A percentile compares a stretch with the other conserved stretches of the same genome.
phyloP scores from a whole-genome alignment of 2,888 invertebrate genomes.

The Flexamia atlantica region DNA sequence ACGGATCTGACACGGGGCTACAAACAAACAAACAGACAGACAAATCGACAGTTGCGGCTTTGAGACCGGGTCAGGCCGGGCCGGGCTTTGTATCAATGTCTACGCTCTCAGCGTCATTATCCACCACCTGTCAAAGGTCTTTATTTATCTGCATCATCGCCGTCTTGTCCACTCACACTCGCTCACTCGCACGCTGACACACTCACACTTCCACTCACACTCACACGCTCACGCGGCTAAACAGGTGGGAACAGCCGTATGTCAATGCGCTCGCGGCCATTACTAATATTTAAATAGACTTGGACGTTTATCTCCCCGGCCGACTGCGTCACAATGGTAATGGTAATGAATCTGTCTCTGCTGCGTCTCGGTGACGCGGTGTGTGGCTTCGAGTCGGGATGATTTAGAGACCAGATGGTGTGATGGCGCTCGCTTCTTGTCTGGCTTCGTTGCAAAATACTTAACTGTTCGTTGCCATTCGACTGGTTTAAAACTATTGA shows the following conservation, averaged over 20 bases:
- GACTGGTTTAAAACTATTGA: too few species aligned
- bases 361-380: neutral
- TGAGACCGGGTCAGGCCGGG: slow-evolving; percentile 1
- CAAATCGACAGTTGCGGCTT: neutral
- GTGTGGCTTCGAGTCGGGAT: neutral
- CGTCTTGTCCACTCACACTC: neutral
- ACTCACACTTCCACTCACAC: neutral
- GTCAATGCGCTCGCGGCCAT: neutral
- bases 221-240: neutral
- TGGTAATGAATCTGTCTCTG: neutral
- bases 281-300: slow-evolving; percentile 22
- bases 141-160: neutral
- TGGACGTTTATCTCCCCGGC: neutral
- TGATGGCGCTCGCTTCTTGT: too few species aligned
- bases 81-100: slow-evolving; percentile 13
- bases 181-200: neutral
- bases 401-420: too few species aligned
- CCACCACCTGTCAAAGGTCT: neutral
- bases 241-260: slow-evolving; percentile 9
- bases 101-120: neutral
- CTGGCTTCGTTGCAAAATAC: too few species aligned
- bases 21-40: slow-evolving; percentile 21
- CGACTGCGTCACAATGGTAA: neutral
- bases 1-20: neutral
- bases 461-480: too few species aligned